Evolutionary conservation across 1,140 invertebrate species (phyloP).

Genomic region (Aporrectodea caliginosa): DNA sequence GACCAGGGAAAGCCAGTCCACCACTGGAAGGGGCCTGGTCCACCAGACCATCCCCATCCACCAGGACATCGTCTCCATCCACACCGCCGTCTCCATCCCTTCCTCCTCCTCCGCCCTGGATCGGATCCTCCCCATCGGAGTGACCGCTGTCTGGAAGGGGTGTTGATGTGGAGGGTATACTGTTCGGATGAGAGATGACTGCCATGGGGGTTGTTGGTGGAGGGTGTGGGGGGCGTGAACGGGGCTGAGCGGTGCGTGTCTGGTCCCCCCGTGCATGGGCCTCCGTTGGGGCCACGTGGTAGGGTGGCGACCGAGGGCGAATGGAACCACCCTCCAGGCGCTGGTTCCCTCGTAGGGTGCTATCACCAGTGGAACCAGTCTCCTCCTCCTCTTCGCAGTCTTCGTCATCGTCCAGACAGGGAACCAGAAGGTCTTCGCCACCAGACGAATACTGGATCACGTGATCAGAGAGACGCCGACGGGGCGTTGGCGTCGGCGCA

Average conservation of each 20-base stretch:
- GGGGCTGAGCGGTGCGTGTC: no score
- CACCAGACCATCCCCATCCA: neutral
- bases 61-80: neutral
- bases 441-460: neutral
- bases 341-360: no score
- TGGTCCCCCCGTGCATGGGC: no score
- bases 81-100: neutral
- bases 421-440: neutral
- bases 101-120: neutral
- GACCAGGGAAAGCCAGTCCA: neutral
- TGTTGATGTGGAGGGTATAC: neutral
- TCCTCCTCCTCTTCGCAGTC: neutral
- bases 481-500: no score
- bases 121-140: neutral
- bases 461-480: neutral
- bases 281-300: neutral
- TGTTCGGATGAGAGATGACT: no score
- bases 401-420: neutral
- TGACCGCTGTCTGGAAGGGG: neutral
- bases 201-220: no score
- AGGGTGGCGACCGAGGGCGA: neutral
- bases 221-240: no score
- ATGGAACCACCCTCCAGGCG: no score
- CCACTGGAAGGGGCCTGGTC: neutral
- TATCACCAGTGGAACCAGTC: neutral